Percentiles rank a stretch among this genome's conserved stretches.
These are phyloP conservation scores for Callosobruchus maculatus DNA, from an alignment of 2,888 invertebrate genomes.

Conservation along the genomic window DNA sequence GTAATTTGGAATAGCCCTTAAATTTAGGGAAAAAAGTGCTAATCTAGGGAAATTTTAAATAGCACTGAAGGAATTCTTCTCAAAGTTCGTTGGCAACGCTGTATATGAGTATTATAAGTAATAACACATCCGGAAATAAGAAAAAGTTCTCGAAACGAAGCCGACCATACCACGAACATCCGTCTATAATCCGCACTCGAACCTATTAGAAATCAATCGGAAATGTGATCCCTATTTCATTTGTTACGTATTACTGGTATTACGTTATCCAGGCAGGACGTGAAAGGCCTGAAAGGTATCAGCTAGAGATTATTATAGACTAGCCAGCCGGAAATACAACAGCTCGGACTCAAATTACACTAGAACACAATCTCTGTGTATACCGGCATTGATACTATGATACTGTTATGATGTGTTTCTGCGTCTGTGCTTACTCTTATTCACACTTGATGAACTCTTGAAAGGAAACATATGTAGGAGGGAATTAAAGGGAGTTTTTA, in stretches of 20 bases:
- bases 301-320: neutral
- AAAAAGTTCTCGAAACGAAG: neutral
- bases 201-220: neutral
- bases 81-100: no score
- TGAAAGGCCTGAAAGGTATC: neutral
- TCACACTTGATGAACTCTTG: neutral
- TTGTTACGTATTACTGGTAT: neutral
- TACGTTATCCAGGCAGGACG: neutral
- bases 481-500: no score
- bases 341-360: neutral
- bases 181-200: neutral
- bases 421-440: neutral
- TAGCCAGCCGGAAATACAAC: neutral
- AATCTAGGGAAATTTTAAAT: no score
- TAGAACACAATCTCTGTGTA: neutral
- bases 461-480: no score
- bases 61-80: no score
- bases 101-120: no score
- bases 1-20: no score
- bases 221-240: neutral
- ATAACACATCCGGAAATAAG: neutral
- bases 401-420: neutral
- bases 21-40: no score
- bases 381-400: neutral
- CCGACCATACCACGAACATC: neutral